These are phyloP conservation scores for Colius striatus DNA, from an alignment of 2,113 vertebrate species.

Conservation along the genomic window DNA sequence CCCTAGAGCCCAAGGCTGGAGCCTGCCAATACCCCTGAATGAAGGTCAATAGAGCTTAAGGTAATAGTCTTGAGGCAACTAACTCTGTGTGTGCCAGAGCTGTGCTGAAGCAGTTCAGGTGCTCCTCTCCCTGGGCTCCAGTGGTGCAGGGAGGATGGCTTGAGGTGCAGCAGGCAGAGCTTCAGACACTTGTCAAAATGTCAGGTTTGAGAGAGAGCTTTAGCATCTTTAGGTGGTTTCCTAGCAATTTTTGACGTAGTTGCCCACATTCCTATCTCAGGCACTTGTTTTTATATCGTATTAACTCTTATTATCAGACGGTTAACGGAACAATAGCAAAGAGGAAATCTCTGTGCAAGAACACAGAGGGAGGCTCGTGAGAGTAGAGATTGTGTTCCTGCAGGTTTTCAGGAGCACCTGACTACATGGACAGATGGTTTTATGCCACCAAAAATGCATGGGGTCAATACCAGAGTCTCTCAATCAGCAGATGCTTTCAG, in stretches of 20 bases:
- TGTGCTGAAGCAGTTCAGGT: neutral
- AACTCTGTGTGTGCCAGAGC: neutral
- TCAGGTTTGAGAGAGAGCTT: neutral
- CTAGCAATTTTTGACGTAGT: neutral
- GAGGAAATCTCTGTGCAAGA: neutral
- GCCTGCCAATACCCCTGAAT: too few relatives aligned
- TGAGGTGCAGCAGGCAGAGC: neutral
- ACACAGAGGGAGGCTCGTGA: neutral
- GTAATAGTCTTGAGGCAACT: rapidly evolving
- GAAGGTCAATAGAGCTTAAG: neutral
- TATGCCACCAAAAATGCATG: rapidly evolving
- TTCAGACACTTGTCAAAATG: neutral
- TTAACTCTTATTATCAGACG: neutral
- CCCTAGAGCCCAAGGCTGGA: neutral
- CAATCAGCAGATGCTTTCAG: neutral
- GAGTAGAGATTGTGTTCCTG: neutral
- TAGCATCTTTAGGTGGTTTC: neutral
- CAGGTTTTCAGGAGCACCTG: neutral
- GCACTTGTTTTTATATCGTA: neutral
- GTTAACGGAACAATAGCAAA: neutral
- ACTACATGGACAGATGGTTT: neutral
- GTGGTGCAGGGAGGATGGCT: too few relatives aligned
- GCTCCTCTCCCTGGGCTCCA: neutral
- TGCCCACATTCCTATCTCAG: neutral
- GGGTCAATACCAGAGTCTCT: neutral